Base-by-base conservation (phyloP, 1,140 invertebrate species). In the Ceratina japonica region DNA sequence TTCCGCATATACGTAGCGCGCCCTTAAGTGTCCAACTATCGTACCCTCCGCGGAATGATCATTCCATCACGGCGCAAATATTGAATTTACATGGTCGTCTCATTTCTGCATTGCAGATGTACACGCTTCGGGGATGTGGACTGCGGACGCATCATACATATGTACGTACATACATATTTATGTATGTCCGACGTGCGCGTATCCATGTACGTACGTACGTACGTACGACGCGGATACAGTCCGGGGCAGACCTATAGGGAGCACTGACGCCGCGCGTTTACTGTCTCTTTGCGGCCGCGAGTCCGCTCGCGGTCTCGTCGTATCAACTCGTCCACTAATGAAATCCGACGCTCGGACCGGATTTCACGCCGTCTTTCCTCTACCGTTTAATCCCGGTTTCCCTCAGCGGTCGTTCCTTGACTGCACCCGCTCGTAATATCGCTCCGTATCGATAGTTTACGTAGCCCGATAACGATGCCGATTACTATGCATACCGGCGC, bases 11-110 rank as follows among this genome's bases (percentile, higher is more conserved):
- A 68, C 22, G 22, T 3, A 20, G 16, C 22, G 22, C 4, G 13
- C 66, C 2, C 51, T 58, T 83, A 82, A 82, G 82, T 69, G 79
- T 65, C 71, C 59, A 58, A n/a, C 37, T 27, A 44, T 61, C 31
- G 65, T 75, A 4, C 49, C 37, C 75, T 71, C 66, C 76, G 72
- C 65, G 69, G 56, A 64, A 72, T 79, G 84, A 85, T 85, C 84
- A 75, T 82, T 81, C 83, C 78, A 81, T 85, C 84, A 61, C 61
- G 75, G 83, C 37, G 66, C 84, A 85, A 85, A 85, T 82, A 86
- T 86, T 85, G 83, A 86, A 86, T 85, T 85, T 86, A 73, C 83
- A 85, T 80, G 83, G 84, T 65, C 80, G 65, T 85, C 83, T 85
- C 75, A 80, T 86, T 86, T 79, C 84, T 86, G 84, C 84, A 86